Base-by-base conservation (phyloP, 2,797 vertebrate genomes). In the Champsocephalus gunnari region DNA sequence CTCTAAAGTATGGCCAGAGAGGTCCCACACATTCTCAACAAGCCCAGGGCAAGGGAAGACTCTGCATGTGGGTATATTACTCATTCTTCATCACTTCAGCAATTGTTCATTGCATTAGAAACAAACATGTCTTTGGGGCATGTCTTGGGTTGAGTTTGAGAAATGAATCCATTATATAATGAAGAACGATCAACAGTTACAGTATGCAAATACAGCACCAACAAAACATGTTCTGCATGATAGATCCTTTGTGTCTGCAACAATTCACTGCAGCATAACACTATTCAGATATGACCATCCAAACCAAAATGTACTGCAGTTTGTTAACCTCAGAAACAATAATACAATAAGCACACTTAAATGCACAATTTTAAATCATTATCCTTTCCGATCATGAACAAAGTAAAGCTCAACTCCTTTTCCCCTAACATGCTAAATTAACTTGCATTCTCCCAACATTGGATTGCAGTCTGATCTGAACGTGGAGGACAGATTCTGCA, bases 51-150 rank as follows among this genome's bases (percentile, higher is more conserved):
- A 60, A 81, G 12, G 69, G 51, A 71, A 79, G 66, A 73, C 71
- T 62, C 65, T 63, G 77, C 82, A 81, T 84, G 81, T 54, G 87
- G 84, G 83, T 88, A 67, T 72, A 81, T 86, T 81, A 75, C 72
- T 89, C 88, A 81, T 72, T 89, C 80, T 72, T 72, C 78, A 80
- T 92, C 81, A 74, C 75, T 71, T 74, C 75, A 70, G 74, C 77
- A 51, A 83, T 75, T 84, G 81, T 82, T 86, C 80, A 80, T 72
- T 86, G 82, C 77, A 65, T 79, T 66, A 63, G 79, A 90, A 88
- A 90, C 82, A 85, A 88, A 88, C 80, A 82, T 82, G 77, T 75
- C 88, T 87, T 66, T 28, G 38, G 77, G 89, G 73, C 87, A 84
- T 71, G 66, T 82, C 64, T 62, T 54, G 54, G 60, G 61, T 77